Conservation (phyloP, 2,113 vertebrate species). For the Melanerpes aurifrons region DNA sequence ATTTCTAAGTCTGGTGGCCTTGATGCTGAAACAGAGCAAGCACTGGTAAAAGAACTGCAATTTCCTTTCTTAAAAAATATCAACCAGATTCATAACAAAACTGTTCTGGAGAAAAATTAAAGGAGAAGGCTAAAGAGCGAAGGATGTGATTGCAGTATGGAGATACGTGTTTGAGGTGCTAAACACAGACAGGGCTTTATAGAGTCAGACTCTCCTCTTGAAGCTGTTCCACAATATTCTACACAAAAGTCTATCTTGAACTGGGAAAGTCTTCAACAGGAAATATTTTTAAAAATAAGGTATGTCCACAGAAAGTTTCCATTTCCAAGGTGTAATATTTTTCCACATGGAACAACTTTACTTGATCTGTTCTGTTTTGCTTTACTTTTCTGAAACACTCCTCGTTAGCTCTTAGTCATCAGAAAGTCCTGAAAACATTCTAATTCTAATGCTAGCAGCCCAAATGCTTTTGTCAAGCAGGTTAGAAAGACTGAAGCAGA, state of each 20-base stretch:
- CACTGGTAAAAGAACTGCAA: not conserved
- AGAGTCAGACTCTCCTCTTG: not conserved
- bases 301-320: not conserved
- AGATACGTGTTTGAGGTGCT: not conserved
- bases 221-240: not conserved
- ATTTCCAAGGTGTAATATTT: not conserved
- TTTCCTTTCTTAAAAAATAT: not conserved
- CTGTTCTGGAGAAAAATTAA: not conserved
- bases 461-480: not conserved
- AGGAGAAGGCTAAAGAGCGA: not conserved
- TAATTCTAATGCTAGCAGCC: not conserved
- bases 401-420: not conserved
- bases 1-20: not conserved
- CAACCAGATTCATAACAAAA: not conserved
- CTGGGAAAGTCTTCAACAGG: not conserved
- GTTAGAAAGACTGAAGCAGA: not conserved
- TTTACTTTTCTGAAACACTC: not conserved
- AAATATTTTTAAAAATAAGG: not conserved
- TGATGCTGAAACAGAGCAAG: not conserved
- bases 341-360: not conserved
- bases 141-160: not conserved
- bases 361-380: not conserved
- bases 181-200: not conserved
- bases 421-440: not conserved
- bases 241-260: not conserved